Base-by-base conservation (phyloP, 2,113 vertebrate species). In the Hydrolagus affinis region DNA sequence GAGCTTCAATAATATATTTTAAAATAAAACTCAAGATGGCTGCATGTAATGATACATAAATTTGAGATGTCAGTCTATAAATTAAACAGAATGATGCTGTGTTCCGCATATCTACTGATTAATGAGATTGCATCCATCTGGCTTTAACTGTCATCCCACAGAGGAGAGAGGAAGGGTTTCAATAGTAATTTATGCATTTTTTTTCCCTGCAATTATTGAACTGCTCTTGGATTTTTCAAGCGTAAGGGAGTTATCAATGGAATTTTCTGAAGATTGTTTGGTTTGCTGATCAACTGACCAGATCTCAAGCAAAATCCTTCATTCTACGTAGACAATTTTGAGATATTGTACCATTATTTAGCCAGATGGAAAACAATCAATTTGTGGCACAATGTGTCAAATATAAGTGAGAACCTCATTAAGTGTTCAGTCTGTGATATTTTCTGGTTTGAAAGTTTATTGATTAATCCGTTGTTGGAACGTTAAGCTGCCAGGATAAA, bases 1-100 rank as follows among this genome's bases (percentile, higher is more conserved):
- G 59, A 30, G 59, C 6, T 15, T 64, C 60, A 80, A 66, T 80
- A 64, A 80, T 80, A 62, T 80, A 80, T 28, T 80, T 80, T 60
- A 64, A 77, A 23, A 23, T 77, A 77, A 59, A 28, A 80, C 3
- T 78, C 23, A 80, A 80, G 25, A 30, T 60, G 77, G n/a, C 23
- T 62, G 23, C 17, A 80, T 80, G 77, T 17, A 28, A 30, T 62
- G 59, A 8, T 6, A 19, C 14, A 28, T 80, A 80, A 78, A 64
- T 30, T 80, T 60, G 30, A 7, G 64, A 80, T 28, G 76, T 17
- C 14, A 78, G 23, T 11, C 21, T 15, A 78, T 78, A 25, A 80
- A 80, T 80, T 25, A 64, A 15, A 25, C 56, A 64, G 17, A 64
- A 19, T 80, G 60, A 80, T 80, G 59, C 6, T 15, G 28, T 62